phyloP scores from a whole-genome alignment of 2,888 invertebrate species.

The Hyalella azteca region DNA sequence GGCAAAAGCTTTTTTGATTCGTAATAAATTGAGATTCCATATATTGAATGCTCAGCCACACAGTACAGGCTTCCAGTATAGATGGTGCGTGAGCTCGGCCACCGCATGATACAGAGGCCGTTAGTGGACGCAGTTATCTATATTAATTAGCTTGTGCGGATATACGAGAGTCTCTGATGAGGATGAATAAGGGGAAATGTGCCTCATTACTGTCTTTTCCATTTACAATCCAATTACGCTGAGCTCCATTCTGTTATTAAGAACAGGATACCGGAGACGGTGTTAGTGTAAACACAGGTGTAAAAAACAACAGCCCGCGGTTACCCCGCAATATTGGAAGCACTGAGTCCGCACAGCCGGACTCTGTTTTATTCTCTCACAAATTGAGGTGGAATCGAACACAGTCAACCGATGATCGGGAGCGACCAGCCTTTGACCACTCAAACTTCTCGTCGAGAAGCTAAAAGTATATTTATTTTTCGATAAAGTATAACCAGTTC shows the following conservation, averaged over 20 bases:
- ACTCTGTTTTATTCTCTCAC: too few relatives aligned
- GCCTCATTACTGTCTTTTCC: slow-evolving; percentile 30
- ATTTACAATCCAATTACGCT: slow-evolving; percentile 31
- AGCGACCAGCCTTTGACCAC: too few relatives aligned
- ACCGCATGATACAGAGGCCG: neutral
- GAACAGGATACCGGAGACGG: slow-evolving; percentile 10
- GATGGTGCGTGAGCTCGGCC: too few relatives aligned
- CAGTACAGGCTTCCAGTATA: too few relatives aligned
- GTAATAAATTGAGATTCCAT: too few relatives aligned
- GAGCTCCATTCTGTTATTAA: neutral
- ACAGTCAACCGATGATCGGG: too few relatives aligned
- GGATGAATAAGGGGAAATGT: slow-evolving; percentile 35
- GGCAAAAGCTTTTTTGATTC: too few relatives aligned
- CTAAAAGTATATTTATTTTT: too few relatives aligned
- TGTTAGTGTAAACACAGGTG: slow-evolving; percentile 20
- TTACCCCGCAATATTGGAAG: neutral
- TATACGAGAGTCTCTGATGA: slow-evolving; percentile 23
- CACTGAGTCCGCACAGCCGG: too few relatives aligned
- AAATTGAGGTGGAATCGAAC: neutral
- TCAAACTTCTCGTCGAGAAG: too few relatives aligned
- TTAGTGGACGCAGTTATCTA: neutral
- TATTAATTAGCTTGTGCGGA: slow-evolving; percentile 18
- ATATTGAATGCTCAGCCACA: too few relatives aligned
- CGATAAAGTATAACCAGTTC: too few relatives aligned
- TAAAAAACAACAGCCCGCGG: neutral